phyloP scores from a whole-genome alignment of 2,888 invertebrate genomes.

The Mellilla xanthometata region DNA sequence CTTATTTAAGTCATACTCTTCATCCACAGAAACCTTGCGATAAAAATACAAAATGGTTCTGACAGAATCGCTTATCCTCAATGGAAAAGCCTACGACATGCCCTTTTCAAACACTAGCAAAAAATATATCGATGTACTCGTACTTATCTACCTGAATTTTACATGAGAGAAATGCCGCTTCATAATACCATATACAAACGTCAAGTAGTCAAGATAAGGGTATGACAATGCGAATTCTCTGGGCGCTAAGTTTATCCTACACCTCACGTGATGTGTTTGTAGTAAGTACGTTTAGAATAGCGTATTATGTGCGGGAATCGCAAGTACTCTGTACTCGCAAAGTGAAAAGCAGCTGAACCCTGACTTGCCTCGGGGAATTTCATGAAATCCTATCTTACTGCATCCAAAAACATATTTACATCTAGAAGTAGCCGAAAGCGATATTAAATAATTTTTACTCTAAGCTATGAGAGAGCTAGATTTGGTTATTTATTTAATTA shows the following conservation, averaged over 20 bases:
- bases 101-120: conserved; percentile 8
- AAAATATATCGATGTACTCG: conserved; percentile 10
- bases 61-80: conserved; percentile 3
- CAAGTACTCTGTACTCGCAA: background rate
- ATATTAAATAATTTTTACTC: too few relatives aligned
- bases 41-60: background rate
- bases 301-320: background rate
- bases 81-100: conserved; percentile 12
- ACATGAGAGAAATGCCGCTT: conserved; percentile 21
- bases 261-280: conserved; percentile 16
- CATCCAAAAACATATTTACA: too few relatives aligned
- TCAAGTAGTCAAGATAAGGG: conserved; percentile 31
- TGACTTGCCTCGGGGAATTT: too few relatives aligned
- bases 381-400: too few relatives aligned
- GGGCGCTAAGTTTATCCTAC: conserved; percentile 26
- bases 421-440: too few relatives aligned
- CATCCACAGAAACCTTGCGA: too few relatives aligned
- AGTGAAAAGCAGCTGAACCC: too few relatives aligned
- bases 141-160: conserved; percentile 18
- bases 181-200: conserved; percentile 26
- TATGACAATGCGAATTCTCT: conserved; percentile 33
- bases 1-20: too few relatives aligned
- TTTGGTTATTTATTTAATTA: too few relatives aligned
- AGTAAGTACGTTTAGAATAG: conserved; percentile 10
- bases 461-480: too few relatives aligned